Percentiles rank a stretch among this genome's conserved stretches.
phyloP scores from a whole-genome alignment of 2,113 vertebrate species.

The Platysteira castanea region DNA sequence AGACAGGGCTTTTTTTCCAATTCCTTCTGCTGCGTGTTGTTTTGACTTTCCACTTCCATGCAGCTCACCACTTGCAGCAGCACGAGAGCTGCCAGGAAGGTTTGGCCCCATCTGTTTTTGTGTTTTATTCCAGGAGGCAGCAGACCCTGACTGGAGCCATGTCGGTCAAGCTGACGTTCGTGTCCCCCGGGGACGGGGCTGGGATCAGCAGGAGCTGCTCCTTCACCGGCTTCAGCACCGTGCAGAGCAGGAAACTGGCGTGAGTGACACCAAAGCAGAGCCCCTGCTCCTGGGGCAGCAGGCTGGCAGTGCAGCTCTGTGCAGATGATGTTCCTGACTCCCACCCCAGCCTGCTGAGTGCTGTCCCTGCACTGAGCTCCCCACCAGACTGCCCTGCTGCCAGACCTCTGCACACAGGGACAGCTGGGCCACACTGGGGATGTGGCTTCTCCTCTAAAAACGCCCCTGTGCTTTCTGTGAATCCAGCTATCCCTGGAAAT shows the following conservation, averaged over 20 bases:
- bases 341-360: not conserved
- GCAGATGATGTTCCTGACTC: not conserved
- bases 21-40: not conserved
- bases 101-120: not conserved
- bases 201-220: constrained; percentile 77
- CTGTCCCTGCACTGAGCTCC: not conserved
- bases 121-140: not conserved
- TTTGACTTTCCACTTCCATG: not conserved
- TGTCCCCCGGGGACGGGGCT: constrained; percentile 70
- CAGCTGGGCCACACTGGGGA: not conserved
- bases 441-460: not conserved
- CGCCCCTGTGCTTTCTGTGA: not conserved
- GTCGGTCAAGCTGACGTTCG: constrained; percentile 77
- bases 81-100: not conserved
- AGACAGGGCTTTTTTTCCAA: not conserved
- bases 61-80: not conserved
- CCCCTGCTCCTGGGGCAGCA: not conserved
- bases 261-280: constrained; percentile 54
- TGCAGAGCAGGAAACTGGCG: constrained; percentile 70
- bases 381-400: not conserved
- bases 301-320: not conserved
- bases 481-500: not conserved
- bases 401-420: not conserved
- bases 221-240: constrained; percentile 76
- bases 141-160: constrained; percentile 38